Conservation (phyloP, 2,888 invertebrate genomes). For the Entomobrya proxima region DNA sequence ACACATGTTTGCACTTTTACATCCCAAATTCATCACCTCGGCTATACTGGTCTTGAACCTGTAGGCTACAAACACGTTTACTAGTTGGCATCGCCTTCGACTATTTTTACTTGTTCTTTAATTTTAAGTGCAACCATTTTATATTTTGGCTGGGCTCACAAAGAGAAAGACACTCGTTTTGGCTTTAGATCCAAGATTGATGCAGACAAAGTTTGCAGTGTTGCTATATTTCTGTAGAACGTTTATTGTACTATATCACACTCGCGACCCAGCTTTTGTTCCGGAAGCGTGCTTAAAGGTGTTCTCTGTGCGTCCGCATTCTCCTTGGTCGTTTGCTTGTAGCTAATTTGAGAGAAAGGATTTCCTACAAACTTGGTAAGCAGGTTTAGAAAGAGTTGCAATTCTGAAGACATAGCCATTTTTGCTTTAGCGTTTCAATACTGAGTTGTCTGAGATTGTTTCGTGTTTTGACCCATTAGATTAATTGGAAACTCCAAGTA, state of each 20-base stretch:
- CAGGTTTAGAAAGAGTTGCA: not conserved
- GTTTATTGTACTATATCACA: conserved; percentile 53
- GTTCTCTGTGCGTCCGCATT: not conserved
- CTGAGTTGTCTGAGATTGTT: not conserved
- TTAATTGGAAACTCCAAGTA: conserved; percentile 44
- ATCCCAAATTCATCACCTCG: conserved; percentile 14
- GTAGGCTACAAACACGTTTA: conserved; percentile 48
- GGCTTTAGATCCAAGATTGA: conserved; percentile 25
- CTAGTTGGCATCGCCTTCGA: conserved; percentile 51
- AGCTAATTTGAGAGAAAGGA: conserved; percentile 16
- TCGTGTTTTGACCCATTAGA: not conserved
- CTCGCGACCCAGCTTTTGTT: conserved; percentile 54
- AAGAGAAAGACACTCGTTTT: conserved; percentile 13
- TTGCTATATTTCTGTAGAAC: conserved; percentile 25
- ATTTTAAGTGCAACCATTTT: conserved; percentile 51
- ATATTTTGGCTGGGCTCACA: conserved; percentile 61
- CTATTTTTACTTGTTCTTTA: conserved; percentile 64
- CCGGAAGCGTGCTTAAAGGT: conserved; percentile 38
- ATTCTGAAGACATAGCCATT: no score
- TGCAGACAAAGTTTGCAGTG: conserved; percentile 26
- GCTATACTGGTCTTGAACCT: conserved; percentile 56
- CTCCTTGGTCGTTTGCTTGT: conserved; percentile 1
- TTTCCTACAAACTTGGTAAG: conserved; percentile 52
- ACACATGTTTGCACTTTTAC: conserved; percentile 41
- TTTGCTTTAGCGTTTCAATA: not conserved